Evolutionary conservation across 2,888 invertebrate genomes (phyloP).

Genomic region (Lasioglossum lativentre): DNA sequence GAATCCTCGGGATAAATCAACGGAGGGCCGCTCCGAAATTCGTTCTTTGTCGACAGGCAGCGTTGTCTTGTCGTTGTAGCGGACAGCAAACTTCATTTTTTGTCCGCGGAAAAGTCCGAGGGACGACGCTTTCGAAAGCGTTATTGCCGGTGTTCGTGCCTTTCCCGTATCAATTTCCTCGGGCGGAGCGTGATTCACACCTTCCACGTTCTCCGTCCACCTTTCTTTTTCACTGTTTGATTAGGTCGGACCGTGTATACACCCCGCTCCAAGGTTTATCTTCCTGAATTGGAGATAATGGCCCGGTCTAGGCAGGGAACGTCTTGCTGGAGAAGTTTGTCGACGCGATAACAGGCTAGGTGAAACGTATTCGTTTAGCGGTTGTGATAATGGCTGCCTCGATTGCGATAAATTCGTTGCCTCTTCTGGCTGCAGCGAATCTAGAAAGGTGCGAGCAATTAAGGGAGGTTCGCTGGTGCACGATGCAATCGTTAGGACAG

Average conservation of each 20-base stretch:
- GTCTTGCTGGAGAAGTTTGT: slow-evolving; percentile 39
- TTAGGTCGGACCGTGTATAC: slow-evolving; percentile 22
- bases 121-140: not conserved
- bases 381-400: slow-evolving; percentile 32
- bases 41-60: not conserved
- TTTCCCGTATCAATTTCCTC: slow-evolving; percentile 38
- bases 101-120: not conserved
- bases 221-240: slow-evolving; percentile 53
- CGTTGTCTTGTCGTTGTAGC: not conserved
- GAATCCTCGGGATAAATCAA: slow-evolving; percentile 34
- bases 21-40: not conserved
- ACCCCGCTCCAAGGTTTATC: slow-evolving; percentile 43
- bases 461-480: not conserved
- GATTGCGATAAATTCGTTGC: not conserved
- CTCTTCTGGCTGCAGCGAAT: slow-evolving; percentile 2
- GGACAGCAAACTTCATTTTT: not conserved
- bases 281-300: slow-evolving; percentile 54
- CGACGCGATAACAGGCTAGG: slow-evolving; percentile 49
- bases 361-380: slow-evolving; percentile 27
- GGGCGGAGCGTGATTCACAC: slow-evolving; percentile 16
- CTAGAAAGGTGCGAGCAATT: not conserved
- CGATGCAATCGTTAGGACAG: too few species aligned
- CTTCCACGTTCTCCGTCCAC: not conserved
- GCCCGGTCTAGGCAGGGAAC: not conserved
- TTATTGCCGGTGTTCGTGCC: slow-evolving; percentile 5